Percentiles rank a stretch among this genome's conserved stretches.
phyloP scores from a whole-genome alignment of 2,113 vertebrate species.

The Poecilia latipinna region DNA sequence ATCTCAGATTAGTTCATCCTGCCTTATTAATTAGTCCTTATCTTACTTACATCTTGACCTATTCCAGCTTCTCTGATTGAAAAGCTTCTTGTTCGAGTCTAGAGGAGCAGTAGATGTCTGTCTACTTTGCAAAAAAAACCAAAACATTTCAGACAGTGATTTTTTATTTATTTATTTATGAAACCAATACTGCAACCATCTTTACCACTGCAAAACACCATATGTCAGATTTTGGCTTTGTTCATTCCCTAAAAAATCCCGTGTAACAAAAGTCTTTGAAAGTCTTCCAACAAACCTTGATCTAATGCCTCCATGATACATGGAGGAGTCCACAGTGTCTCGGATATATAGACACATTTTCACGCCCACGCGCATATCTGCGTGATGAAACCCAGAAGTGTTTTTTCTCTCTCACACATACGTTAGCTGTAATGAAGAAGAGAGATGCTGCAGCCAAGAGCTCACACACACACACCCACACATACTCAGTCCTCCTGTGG shows the following conservation, averaged over 20 bases:
- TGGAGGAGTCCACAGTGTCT: neutral
- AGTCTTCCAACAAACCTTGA: neutral
- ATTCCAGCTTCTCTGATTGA: neutral
- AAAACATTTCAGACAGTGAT: too few species aligned
- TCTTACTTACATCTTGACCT: too few species aligned
- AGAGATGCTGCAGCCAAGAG: neutral
- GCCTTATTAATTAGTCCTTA: neutral
- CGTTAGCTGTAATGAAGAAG: constrained; percentile 6
- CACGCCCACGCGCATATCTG: neutral
- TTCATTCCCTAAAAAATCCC: too few species aligned
- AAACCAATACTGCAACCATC: too few species aligned
- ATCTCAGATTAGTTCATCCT: too few species aligned
- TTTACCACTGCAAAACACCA: too few species aligned
- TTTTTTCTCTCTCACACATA: constrained; percentile 3
- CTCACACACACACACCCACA: constrained; percentile 16
- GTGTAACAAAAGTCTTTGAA: neutral
- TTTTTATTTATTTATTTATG: too few species aligned
- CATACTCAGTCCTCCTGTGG: constrained; percentile 19
- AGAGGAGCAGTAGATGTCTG: too few species aligned
- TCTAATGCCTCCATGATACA: neutral
- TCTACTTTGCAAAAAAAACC: too few species aligned
- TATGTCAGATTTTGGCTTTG: too few species aligned
- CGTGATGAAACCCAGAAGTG: neutral
- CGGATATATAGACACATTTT: neutral
- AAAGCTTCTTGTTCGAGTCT: too few species aligned